These are phyloP conservation scores for Phaethornis superciliosus DNA, from an alignment of 2,113 vertebrate species.

Conservation along the genomic window DNA sequence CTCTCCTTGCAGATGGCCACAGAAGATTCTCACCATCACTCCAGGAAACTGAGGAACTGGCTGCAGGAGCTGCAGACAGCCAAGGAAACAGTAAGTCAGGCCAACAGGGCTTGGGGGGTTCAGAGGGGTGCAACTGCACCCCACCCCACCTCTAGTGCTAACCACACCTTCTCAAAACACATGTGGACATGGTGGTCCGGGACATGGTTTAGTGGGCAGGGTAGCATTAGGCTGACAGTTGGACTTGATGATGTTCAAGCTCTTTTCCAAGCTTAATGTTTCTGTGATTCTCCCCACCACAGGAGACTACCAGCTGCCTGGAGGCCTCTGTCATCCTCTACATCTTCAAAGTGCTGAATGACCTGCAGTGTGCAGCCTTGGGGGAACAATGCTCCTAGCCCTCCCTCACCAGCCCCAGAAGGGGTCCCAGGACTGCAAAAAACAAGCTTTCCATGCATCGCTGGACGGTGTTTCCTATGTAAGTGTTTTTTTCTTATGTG, in stretches of 20 bases:
- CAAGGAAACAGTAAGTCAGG: neutral
- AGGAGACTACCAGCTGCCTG: neutral
- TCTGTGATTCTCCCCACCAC: neutral
- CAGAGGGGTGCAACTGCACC: too few relatives aligned
- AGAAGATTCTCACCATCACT: neutral
- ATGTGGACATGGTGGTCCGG: too few relatives aligned
- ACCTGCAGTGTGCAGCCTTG: neutral
- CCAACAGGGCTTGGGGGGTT: accelerated
- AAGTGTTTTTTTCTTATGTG: neutral
- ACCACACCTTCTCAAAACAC: accelerated
- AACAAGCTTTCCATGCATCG: accelerated
- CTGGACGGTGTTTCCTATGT: neutral
- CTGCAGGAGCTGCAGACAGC: constrained; percentile 2
- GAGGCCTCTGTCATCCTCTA: neutral
- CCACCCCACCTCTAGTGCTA: too few relatives aligned
- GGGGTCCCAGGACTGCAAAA: accelerated
- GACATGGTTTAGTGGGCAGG: too few relatives aligned
- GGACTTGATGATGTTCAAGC: too few relatives aligned
- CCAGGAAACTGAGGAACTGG: constrained; percentile 2
- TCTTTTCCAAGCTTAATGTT: too few relatives aligned
- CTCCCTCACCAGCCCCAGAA: accelerated
- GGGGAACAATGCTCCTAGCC: neutral
- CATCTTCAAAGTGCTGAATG: neutral
- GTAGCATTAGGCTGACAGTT: too few relatives aligned
- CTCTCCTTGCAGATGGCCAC: neutral